Percentiles rank a stretch among this genome's conserved stretches.
phyloP scores from a whole-genome alignment of 2,888 invertebrate species.

The Atethmia centrago region DNA sequence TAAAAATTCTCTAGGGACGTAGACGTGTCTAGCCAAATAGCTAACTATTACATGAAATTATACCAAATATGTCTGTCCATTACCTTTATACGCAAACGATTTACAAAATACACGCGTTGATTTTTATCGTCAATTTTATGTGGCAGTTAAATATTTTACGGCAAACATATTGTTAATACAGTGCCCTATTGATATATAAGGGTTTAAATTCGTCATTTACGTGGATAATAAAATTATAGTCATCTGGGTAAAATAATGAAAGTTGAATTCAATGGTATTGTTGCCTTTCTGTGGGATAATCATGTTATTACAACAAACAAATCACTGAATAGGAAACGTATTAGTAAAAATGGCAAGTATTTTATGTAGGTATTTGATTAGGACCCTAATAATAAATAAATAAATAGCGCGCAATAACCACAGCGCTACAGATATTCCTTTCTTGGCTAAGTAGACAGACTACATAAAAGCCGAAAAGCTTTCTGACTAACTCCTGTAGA shows the following conservation, averaged over 20 bases:
- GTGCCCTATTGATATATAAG: constrained; percentile 36
- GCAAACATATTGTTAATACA: constrained; percentile 30
- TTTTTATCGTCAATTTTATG: constrained; percentile 57
- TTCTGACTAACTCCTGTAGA: constrained; percentile 30
- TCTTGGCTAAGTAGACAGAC: constrained; percentile 23
- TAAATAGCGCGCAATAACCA: constrained; percentile 15
- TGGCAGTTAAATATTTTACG: constrained; percentile 41
- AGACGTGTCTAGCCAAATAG: constrained; percentile 44
- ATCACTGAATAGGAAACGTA: neutral
- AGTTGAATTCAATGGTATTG: neutral
- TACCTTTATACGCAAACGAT: constrained; percentile 53
- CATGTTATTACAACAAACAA: neutral
- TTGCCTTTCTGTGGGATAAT: neutral
- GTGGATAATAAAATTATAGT: constrained; percentile 16
- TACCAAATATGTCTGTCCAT: constrained; percentile 51
- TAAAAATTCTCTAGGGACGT: constrained; percentile 55
- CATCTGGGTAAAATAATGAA: neutral
- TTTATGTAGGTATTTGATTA: neutral
- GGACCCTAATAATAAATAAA: neutral
- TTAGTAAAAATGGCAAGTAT: neutral
- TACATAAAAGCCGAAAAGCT: constrained; percentile 49
- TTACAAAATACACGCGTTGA: constrained; percentile 50
- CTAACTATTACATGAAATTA: constrained; percentile 51
- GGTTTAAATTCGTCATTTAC: constrained; percentile 16
- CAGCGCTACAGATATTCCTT: constrained; percentile 9